Conservation (phyloP, 1,140 invertebrate species). For the Lysiphlebus fabarum region DNA sequence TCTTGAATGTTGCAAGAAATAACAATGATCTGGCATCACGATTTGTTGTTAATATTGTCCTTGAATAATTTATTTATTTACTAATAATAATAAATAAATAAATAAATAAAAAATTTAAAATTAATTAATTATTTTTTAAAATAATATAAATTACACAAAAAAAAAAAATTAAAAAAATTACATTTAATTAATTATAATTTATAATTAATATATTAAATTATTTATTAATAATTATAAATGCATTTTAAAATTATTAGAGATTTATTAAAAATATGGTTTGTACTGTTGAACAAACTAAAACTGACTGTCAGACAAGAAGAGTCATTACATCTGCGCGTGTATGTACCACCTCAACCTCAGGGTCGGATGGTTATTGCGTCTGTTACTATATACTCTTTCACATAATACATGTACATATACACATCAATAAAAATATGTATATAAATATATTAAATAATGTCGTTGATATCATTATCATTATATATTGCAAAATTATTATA, state of each 20-base stretch:
- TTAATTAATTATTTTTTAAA: not conserved
- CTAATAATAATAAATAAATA: slow-evolving; percentile 3
- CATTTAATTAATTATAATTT: not conserved
- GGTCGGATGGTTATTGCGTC: slow-evolving; percentile 14
- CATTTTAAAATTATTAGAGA: slow-evolving; percentile 4
- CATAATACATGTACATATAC: not conserved
- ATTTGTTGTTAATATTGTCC: not conserved
- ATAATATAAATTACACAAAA: not conserved
- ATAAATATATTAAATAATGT: too few species aligned
- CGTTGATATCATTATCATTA: too few species aligned
- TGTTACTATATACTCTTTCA: slow-evolving; percentile 5
- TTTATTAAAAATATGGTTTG: slow-evolving; percentile 9
- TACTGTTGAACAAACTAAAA: slow-evolving; percentile 1
- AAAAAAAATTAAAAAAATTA: too few species aligned
- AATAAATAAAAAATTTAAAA: not conserved
- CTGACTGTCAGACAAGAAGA: slow-evolving; percentile 11
- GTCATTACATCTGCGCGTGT: slow-evolving; percentile 14
- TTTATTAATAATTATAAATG: not conserved
- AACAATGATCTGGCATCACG: slow-evolving; percentile 15
- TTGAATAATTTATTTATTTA: slow-evolving; percentile 1
- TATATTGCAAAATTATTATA: too few species aligned
- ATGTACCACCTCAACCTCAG: slow-evolving; percentile 16
- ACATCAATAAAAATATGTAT: not conserved
- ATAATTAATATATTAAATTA: not conserved
- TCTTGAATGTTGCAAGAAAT: slow-evolving; percentile 10